These are phyloP conservation scores for Tachysurus fulvidraco DNA, from an alignment of 2,113 vertebrate species.

Conservation along the genomic window DNA sequence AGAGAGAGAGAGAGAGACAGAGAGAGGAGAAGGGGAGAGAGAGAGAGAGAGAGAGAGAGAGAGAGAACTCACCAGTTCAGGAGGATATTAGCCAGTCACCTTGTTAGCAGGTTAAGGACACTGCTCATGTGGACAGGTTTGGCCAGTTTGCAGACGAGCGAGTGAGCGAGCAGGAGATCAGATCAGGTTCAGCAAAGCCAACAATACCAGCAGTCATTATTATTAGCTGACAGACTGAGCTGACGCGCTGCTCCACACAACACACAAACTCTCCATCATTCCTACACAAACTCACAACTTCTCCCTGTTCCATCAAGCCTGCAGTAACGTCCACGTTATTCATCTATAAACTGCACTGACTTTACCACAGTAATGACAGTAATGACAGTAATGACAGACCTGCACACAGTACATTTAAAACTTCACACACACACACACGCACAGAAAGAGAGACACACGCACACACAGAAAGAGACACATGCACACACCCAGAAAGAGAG, in stretches of 20 bases:
- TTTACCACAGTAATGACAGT: too few relatives aligned
- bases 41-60: background rate
- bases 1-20: too few relatives aligned
- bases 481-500: too few relatives aligned
- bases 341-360: background rate
- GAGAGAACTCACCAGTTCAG: background rate
- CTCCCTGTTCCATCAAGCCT: background rate
- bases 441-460: too few relatives aligned
- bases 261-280: background rate
- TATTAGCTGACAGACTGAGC: background rate
- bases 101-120: conserved; percentile 10
- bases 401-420: too few relatives aligned
- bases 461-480: too few relatives aligned
- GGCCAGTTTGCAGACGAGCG: conserved; percentile 32
- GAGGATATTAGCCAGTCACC: background rate
- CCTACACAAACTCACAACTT: background rate
- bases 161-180: background rate
- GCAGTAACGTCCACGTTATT: background rate
- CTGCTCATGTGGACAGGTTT: conserved; percentile 4
- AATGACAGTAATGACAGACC: too few relatives aligned
- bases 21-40: background rate
- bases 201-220: background rate
- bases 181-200: conserved; percentile 7
- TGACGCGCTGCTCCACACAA: background rate
- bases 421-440: too few relatives aligned